Base-by-base conservation (phyloP, 1,140 invertebrate genomes). In the Nasonia giraulti region DNA sequence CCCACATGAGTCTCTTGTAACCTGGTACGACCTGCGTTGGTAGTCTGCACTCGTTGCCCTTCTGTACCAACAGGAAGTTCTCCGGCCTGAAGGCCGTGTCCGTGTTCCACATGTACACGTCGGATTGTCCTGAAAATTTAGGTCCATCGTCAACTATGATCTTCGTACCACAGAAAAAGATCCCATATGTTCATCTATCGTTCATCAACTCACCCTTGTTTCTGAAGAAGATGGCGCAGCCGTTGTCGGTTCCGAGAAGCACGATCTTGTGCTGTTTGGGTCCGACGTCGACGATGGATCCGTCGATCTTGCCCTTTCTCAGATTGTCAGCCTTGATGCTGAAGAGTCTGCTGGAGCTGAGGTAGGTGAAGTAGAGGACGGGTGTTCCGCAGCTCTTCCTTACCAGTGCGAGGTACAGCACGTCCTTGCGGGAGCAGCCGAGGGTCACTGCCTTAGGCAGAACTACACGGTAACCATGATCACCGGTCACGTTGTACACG, bases 171-270 rank as follows among this genome's bases (percentile, higher is more conserved):
- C 33, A 4, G 3, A 37, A 27, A 37, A 37, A 37, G 4, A 37
- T 37, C 4, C 5, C 0, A 37, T 37, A 37, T 33, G 0, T 33
- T 5, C 33, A 33, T 33, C 33, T 33, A 33, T n/a, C 2, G 17
- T n/a, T 62, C 55, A 7, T 17, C 4, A 90, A 47, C 79, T 92
- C 86, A 80, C 94, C 92, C 87, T 93, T 93, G 83, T 91, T 91
- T 47, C 94, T 89, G 90, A 94, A 94, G 91, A 95, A 95, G 12
- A 95, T 88, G 0, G 93, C 93, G 12, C 91, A 92, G 10, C 94
- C 94, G 40, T 94, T 93, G 89, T 95, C 95, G 0, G 95, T 95
- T 47, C 95, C 95, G 2, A 95, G 91, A n/a, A 95, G 88, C 2
- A 95, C 92, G 86, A 95, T 93, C 76, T 93, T 93, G 1, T 89